Base-by-base conservation (phyloP, 2,113 vertebrate genomes). In the Salvelinus fontinalis region DNA sequence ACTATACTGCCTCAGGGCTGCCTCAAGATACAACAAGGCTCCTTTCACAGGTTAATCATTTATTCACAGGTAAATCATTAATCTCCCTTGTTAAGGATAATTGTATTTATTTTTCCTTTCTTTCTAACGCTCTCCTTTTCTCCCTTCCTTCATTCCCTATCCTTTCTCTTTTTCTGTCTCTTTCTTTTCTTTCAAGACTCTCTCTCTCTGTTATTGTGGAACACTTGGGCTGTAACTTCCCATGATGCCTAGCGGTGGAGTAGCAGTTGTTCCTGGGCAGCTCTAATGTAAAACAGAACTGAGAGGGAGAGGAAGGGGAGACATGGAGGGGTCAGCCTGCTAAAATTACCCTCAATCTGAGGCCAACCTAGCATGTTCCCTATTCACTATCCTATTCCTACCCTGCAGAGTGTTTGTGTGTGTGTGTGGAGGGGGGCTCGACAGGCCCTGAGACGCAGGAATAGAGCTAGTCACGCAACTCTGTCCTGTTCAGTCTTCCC, bases 391-490 rank as follows among this genome's bases (percentile, higher is more conserved):
- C 67, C 77, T 83, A 81, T 91, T 82, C 79, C 79, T 86, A 93
- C 93, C 93, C 89, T 90, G 77, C 89, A 92, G 89, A 89, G 79
- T 93, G 91, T 89, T 91, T 87, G 93, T 85, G 75, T 78, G 57
- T 71, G 39, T 78, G 59, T 65, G 59, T 65, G 67, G 22, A 9
- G 88, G 85, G 90, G 90, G 84, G 83, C 90, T 88, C 85, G 86
- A 81, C 87, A 86, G 87, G 87, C 90, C 89, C 89, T 90, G 89
- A 93, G 93, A 94, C 82, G 82, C 89, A 54, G 51, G 51, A 54
- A 54, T 54, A 90, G 92, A 88, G 90, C 91, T 91, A 95, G 93
- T 94, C 95, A 95, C 84, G 90, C 91, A 94, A 90, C 88, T 78
- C 67, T 39, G 71, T 81, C 79, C 78, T 79, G 83, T 90, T 91